A percentile compares a stretch with the other conserved stretches of the same genome.
Evolutionary conservation across 2,888 invertebrate species (phyloP).

Genomic region (Andrena praecox): DNA sequence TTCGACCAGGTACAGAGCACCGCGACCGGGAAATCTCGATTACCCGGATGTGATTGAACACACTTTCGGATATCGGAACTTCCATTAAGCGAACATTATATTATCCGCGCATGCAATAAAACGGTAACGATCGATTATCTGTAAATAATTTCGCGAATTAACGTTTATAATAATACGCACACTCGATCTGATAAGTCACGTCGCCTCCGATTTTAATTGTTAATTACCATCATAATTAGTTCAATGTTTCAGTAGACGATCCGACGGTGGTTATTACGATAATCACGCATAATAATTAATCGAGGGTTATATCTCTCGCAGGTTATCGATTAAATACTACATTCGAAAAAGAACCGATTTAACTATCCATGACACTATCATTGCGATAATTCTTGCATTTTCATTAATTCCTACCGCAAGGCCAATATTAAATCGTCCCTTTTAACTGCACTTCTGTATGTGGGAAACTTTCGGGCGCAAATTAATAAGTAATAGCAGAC

Average conservation of each 20-base stretch:
- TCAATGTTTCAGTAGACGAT: slow-evolving; percentile 8
- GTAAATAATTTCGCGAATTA: slow-evolving; percentile 44
- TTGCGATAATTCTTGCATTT: background rate
- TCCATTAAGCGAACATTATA: slow-evolving; percentile 43
- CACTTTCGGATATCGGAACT: slow-evolving; percentile 34
- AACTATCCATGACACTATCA: background rate
- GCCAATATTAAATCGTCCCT: too few relatives aligned
- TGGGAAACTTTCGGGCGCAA: too few relatives aligned
- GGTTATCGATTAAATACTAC: background rate
- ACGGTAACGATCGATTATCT: slow-evolving; percentile 43
- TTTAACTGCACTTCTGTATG: too few relatives aligned
- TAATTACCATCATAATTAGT: slow-evolving; percentile 44
- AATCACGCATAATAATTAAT: slow-evolving; percentile 36
- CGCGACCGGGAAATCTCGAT: slow-evolving; percentile 34
- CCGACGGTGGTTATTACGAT: slow-evolving; percentile 13
- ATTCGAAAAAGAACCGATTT: background rate
- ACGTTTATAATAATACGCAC: slow-evolving; percentile 25
- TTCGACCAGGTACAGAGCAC: slow-evolving; percentile 3
- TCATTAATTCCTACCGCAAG: background rate
- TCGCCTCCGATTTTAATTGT: slow-evolving; percentile 35
- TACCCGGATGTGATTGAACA: slow-evolving; percentile 22
- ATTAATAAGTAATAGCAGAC: too few relatives aligned
- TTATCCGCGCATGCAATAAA: slow-evolving; percentile 29
- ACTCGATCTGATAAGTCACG: slow-evolving; percentile 35
- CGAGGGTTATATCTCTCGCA: background rate